Conservation (phyloP, 2,797 vertebrate species). For the Leptodactylus fallax region DNA sequence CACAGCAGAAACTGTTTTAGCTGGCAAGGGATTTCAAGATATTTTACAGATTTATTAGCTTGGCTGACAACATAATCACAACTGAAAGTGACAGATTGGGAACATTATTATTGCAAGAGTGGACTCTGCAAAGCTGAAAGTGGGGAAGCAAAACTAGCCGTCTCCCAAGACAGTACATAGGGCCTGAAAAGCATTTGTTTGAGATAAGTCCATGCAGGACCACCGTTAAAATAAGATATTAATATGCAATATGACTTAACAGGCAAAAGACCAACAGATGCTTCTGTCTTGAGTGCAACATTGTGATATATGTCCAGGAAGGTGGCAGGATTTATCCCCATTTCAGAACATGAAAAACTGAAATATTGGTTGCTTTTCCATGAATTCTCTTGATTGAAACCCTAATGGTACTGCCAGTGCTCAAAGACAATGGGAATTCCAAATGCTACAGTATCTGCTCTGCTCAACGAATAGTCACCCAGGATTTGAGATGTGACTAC, state of each 20-base stretch:
- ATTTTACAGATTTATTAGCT: constrained; percentile 79
- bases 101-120: constrained; percentile 71
- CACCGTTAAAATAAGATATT: not conserved
- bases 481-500: no score
- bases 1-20: constrained; percentile 75
- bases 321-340: not conserved
- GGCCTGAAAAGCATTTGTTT: not conserved
- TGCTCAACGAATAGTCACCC: no score
- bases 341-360: not conserved
- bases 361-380: not conserved
- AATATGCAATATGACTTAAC: not conserved
- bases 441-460: not conserved
- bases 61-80: constrained; percentile 79
- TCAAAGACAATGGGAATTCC: not conserved
- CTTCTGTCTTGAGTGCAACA: not conserved
- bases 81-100: constrained; percentile 77
- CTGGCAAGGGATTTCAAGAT: constrained; percentile 72
- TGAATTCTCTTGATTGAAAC: not conserved
- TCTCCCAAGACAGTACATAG: not conserved
- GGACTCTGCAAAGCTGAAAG: not conserved
- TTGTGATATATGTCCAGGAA: not conserved
- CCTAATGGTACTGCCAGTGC: not conserved
- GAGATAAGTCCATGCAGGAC: not conserved
- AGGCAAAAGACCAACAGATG: not conserved
- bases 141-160: not conserved